These are phyloP conservation scores for Drosophila parvula DNA, from an alignment of 1,140 invertebrate genomes.

Conservation along the genomic window DNA sequence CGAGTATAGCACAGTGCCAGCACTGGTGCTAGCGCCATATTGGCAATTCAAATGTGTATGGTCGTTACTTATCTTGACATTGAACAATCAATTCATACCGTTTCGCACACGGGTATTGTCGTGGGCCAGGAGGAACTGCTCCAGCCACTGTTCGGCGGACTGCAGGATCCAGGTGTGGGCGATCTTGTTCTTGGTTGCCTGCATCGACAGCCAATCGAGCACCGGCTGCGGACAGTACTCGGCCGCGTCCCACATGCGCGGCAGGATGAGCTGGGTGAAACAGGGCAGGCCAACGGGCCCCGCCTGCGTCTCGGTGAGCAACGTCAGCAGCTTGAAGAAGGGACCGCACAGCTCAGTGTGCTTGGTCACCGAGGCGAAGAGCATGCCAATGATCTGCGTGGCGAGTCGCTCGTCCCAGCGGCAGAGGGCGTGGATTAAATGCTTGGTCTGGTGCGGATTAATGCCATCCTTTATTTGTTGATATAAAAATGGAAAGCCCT, in stretches of 20 bases:
- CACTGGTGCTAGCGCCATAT: too few species aligned
- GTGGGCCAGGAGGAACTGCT: conserved; percentile 94
- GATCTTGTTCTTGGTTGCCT: conserved; percentile 94
- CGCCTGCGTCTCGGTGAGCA: conserved; percentile 91
- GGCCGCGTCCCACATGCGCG: conserved; percentile 95
- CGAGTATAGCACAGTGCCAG: too few species aligned
- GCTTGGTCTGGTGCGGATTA: conserved; percentile 95
- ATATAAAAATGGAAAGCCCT: conserved; percentile 96
- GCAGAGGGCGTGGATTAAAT: conserved; percentile 95
- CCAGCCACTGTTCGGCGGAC: conserved; percentile 94
- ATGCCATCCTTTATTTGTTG: conserved; percentile 97
- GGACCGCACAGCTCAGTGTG: conserved; percentile 94
- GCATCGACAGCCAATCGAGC: conserved; percentile 95
- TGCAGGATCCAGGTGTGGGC: conserved; percentile 95
- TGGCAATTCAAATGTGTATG: too few species aligned
- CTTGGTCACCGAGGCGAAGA: conserved; percentile 94
- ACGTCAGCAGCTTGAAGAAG: conserved; percentile 95
- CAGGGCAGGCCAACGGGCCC: conserved; percentile 92
- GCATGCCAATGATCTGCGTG: conserved; percentile 93
- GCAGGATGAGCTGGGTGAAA: conserved; percentile 94
- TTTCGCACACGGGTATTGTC: conserved; percentile 93
- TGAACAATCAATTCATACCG: conserved; percentile 83
- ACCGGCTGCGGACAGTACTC: conserved; percentile 95
- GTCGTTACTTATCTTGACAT: too few species aligned
- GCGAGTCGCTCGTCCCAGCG: conserved; percentile 95